Evolutionary conservation across 2,888 invertebrate genomes (phyloP), one percentile per base, ranked within the genome.

Genomic region (Sceliomorpha sp.): DNA sequence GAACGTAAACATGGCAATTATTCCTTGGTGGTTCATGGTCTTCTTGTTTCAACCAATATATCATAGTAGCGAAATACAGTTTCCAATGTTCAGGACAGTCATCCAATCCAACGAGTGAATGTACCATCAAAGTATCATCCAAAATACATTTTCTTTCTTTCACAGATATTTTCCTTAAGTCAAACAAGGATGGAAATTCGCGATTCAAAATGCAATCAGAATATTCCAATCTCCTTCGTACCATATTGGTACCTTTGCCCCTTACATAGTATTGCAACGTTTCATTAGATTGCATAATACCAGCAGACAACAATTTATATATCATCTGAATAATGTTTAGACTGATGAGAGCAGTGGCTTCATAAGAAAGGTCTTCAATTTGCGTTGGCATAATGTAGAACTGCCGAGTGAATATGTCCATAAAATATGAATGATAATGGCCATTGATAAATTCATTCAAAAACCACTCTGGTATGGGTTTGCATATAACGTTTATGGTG

Each of bases 361-460:
- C 89, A 37, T 90, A 90, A 1, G 86, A 84, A 77, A 91, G 92
- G 83, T 94, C 92, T 85, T 96, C 95, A 3, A 94, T 91, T 89
- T 94, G 94, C 0, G 93, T 92, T 44, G 90, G 90, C 73, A 92
- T 92, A 66, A 94, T 91, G 78, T 93, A 92, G 37, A 92, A 89
- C 62, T 91, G 90, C 29, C 92, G 90, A n/a, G 91, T 90, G 55
- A 92, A 88, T 9, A 95, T 89, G 80, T 95, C 94, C 15, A 95
- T 91, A 75, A 94, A 92, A 62, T 91, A 90, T 5, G 92, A 89
- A 0, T 95, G 92, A 71, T 94, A 91, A 32, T 89, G 79, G 15
- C 92, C 93, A 1, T 87, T 87, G 32, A 91, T 90, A 59, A 93
- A 92, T 63, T 91, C 91, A 26, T 91, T 88, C 1, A 91, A 83